These are phyloP conservation scores for Dimorphilus gyrociliatus DNA, from an alignment of 2,888 invertebrate species.

Conservation along the genomic window DNA sequence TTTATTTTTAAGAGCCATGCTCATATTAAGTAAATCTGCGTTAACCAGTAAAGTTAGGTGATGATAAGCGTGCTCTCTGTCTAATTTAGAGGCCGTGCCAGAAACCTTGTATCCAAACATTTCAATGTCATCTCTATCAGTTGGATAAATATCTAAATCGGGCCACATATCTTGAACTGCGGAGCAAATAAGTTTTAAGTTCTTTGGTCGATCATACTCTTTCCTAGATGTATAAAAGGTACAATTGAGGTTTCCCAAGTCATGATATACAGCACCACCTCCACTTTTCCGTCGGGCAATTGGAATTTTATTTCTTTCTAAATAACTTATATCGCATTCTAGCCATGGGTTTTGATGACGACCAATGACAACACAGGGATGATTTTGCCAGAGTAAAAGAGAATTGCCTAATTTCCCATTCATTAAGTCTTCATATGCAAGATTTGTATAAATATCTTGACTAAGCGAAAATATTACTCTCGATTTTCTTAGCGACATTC, in stretches of 20 bases:
- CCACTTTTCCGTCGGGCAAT: constrained; percentile 82
- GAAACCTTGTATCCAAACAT: constrained; percentile 55
- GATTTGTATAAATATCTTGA: background rate
- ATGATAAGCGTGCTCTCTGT: constrained; percentile 76
- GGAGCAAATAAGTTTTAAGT: constrained; percentile 67
- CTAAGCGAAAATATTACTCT: background rate
- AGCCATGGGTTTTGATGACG: constrained; percentile 91
- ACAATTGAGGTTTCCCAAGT: constrained; percentile 46
- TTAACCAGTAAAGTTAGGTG: constrained; percentile 86
- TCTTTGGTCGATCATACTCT: constrained; percentile 66
- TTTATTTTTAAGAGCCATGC: constrained; percentile 3
- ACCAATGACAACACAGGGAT: constrained; percentile 85
- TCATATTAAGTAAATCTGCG: constrained; percentile 38
- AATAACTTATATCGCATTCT: constrained; percentile 60
- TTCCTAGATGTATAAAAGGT: constrained; percentile 73
- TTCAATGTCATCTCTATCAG: constrained; percentile 63
- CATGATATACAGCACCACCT: constrained; percentile 89
- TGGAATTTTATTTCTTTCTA: constrained; percentile 51
- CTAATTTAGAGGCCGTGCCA: constrained; percentile 83
- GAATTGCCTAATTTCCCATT: background rate
- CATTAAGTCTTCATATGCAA: background rate
- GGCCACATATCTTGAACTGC: constrained; percentile 66
- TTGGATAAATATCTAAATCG: constrained; percentile 57
- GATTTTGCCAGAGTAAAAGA: constrained; percentile 79
- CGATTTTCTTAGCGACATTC: too few relatives aligned